phyloP scores from a whole-genome alignment of 2,888 invertebrate species.

The Plebejus anna region DNA sequence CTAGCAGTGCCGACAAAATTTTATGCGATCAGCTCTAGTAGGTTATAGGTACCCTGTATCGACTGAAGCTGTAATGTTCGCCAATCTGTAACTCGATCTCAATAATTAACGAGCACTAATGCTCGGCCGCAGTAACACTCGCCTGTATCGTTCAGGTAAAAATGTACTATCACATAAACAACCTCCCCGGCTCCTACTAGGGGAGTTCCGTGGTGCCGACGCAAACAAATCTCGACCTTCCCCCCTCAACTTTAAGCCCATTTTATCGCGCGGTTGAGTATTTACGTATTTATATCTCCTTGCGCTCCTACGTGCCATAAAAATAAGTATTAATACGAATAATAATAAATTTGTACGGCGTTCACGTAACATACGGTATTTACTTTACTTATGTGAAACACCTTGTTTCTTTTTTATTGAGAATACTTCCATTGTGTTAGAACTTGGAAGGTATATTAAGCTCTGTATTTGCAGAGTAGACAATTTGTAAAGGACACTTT shows the following conservation, averaged over 20 bases:
- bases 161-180: slow-evolving; percentile 30
- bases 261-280: neutral
- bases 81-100: slow-evolving; percentile 6
- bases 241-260: neutral
- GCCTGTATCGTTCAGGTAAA: slow-evolving; percentile 27
- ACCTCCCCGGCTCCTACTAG: slow-evolving; percentile 25
- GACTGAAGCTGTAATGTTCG: neutral
- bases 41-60: no score
- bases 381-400: slow-evolving; percentile 23
- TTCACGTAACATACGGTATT: slow-evolving; percentile 27
- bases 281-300: slow-evolving; percentile 30
- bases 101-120: slow-evolving; percentile 26
- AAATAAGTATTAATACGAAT: slow-evolving; percentile 30
- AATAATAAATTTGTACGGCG: slow-evolving; percentile 27
- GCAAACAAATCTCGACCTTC: slow-evolving; percentile 14
- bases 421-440: slow-evolving; percentile 5
- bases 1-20: no score
- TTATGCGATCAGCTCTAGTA: no score
- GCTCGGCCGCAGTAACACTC: slow-evolving; percentile 6
- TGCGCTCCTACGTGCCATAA: slow-evolving; percentile 28
- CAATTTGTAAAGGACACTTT: neutral
- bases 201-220: neutral
- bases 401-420: slow-evolving; percentile 13
- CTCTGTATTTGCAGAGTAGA: neutral
- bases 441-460: neutral